Conservation (phyloP, 2,797 vertebrate genomes). For the Micrastur ruficollis region DNA sequence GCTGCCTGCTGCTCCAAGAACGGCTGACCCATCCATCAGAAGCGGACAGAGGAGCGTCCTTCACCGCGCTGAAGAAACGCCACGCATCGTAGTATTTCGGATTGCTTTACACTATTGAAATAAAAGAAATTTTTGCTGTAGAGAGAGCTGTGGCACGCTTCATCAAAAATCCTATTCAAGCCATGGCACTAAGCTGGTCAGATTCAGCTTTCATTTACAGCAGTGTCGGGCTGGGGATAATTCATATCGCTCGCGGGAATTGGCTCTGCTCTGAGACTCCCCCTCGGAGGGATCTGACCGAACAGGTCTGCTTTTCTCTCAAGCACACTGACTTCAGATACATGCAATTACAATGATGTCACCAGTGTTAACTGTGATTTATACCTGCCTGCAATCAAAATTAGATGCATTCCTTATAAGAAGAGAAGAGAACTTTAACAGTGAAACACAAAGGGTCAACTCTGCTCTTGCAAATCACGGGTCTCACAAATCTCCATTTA, state of each 20-base stretch:
- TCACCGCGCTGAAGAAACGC: not conserved
- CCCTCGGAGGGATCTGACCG: not conserved
- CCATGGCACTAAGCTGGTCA: not conserved
- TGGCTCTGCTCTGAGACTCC: not conserved
- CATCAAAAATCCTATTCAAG: not conserved
- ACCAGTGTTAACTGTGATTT: not conserved
- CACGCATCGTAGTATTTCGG: not conserved
- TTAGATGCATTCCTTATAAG: not conserved
- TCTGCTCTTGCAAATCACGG: not conserved
- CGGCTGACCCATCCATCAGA: not conserved
- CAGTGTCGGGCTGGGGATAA: not conserved
- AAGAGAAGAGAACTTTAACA: not conserved
- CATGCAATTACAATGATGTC: not conserved
- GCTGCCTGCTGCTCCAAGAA: not conserved
- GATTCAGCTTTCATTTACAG: not conserved
- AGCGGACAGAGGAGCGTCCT: not conserved
- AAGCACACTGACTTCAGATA: not conserved
- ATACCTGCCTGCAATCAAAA: not conserved
- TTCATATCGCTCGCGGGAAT: not conserved
- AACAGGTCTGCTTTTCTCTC: conserved; percentile 1
- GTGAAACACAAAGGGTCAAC: not conserved
- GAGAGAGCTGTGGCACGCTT: not conserved
- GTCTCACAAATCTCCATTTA: not conserved
- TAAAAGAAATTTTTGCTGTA: not conserved
- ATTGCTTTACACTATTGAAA: not conserved